Base-by-base conservation (phyloP, 2,888 invertebrate species). In the Petrophora chlorosata region DNA sequence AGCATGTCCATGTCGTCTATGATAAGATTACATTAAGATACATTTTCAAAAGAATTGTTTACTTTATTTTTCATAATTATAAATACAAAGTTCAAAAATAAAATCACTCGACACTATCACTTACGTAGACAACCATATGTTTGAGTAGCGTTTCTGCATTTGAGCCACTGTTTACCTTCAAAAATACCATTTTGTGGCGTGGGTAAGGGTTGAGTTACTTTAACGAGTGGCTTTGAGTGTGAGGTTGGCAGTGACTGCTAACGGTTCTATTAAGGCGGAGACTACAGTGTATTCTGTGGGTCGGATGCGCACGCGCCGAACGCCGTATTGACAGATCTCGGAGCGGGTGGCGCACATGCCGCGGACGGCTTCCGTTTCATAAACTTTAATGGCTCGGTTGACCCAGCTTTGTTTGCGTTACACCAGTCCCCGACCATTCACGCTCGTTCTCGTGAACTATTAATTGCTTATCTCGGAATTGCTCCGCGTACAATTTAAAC, bases 321-420 rank as follows among this genome's bases (percentile, higher is more conserved):
- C 67, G 69, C 63, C 63, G 68, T 82, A 82, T 84, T 85, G 88
- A 88, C 85, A 85, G 83, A 82, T 82, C 74, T 78, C 73, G 74
- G 78, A 76, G 72, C 76, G 77, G 70, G 71, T 72, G 72, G 66
- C 65, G 74, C 85, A 83, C 81, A 85, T 85, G 86, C 79, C 79
- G 76, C 76, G 76, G 80, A 78, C 80, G 69, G 87, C 88, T 88
- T 88, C 89, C 90, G 90, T 89, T 89, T 87, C 84, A 85, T 82
- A 84, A 87, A 86, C 61, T 88, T 90, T 89, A 86, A 89, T 76
- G 79, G 79, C 82, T 85, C 75, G 88, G 89, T 88, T 85, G 87
- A 87, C 89, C 88, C 88, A 82, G 82, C 88, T 86, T 82, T 90
- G 89, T 89, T 90, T 88, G 79, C 76, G 76, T 86, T 79, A 81